Base-by-base conservation (phyloP, 1,140 invertebrate species). In the Epicauta chinensis region DNA sequence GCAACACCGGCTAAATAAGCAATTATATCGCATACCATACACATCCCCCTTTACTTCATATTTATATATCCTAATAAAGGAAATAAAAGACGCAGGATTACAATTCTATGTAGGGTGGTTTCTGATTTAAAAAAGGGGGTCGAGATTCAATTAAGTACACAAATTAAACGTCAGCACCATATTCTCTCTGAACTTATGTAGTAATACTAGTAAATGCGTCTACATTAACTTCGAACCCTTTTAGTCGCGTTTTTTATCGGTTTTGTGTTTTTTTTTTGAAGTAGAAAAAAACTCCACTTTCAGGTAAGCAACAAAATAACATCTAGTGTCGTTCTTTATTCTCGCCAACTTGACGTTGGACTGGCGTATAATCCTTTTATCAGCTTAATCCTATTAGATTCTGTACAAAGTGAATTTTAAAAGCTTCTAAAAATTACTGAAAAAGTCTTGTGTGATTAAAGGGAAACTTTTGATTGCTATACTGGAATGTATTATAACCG, bases 121-220 rank as follows among this genome's bases (percentile, higher is more conserved):
- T 54, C 34, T 63, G 56, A 59, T 62, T 62, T 58, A 63, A 62
- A 64, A 34, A 61, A 50, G 53, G 52, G 58, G 58, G 53, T 32
- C 47, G 55, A 58, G 52, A 61, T 64, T 64, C 63, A 64, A 64
- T 64, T 64, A 64, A 60, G 54, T 59, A 58, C 55, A 58, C 60
- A 64, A 62, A 64, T 64, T 64, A 63, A 61, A 62, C 60, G 63
- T 64, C 63, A 64, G 58, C 59, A 45, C 51, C 63, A 64, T 64
- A n/a, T n/a, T n/a, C n/a, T 61, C 60, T 55, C 42, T 41, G 47
- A 29, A 35, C 41, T 63, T 54, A 61, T 63, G 55, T 60, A 60
- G 55, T 56, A 49, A 31, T 60, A 49, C 47, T 40, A 32, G 36
- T 39, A 51, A 56, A 56, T 56, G 54, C 48, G 44, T 45, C 47